phyloP scores from a whole-genome alignment of 1,140 invertebrate genomes.

The Acromyrmex heyeri region DNA sequence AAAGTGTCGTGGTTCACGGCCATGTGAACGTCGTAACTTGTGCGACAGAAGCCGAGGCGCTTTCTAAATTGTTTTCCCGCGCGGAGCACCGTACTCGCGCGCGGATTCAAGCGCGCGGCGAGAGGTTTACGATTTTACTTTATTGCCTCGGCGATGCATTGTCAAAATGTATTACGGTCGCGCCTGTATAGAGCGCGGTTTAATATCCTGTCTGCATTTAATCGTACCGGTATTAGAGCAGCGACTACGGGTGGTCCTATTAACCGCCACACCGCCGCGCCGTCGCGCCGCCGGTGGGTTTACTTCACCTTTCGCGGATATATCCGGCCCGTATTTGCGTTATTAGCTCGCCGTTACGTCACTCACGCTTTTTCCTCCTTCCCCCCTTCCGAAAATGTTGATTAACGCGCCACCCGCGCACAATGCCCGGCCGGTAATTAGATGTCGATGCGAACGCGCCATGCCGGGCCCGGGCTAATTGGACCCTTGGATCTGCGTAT shows the following conservation, averaged over 20 bases:
- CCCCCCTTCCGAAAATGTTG: conserved; percentile 59
- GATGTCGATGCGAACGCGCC: conserved; percentile 67
- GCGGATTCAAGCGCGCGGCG: conserved; percentile 68
- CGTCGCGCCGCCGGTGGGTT: conserved; percentile 62
- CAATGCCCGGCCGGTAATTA: conserved; percentile 57
- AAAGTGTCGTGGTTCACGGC: conserved; percentile 38
- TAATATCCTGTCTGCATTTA: conserved; percentile 85
- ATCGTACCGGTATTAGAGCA: conserved; percentile 82
- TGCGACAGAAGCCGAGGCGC: conserved; percentile 36
- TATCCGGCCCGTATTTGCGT: conserved; percentile 76
- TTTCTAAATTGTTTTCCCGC: conserved; percentile 56
- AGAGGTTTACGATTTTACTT: conserved; percentile 83
- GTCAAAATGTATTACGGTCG: conserved; percentile 83
- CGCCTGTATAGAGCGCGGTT: conserved; percentile 79
- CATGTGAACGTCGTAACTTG: background rate
- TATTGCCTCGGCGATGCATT: conserved; percentile 82
- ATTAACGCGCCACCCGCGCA: conserved; percentile 68
- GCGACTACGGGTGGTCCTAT: conserved; percentile 81
- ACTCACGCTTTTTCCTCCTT: conserved; percentile 64
- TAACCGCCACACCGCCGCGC: conserved; percentile 69
- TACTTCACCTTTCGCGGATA: conserved; percentile 75
- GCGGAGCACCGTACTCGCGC: background rate
- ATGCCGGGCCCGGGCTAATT: conserved; percentile 55
- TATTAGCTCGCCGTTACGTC: conserved; percentile 78
- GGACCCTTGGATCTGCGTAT: conserved; percentile 46